Base-by-base conservation (phyloP, 2,797 vertebrate species). In the Allobates femoralis region DNA sequence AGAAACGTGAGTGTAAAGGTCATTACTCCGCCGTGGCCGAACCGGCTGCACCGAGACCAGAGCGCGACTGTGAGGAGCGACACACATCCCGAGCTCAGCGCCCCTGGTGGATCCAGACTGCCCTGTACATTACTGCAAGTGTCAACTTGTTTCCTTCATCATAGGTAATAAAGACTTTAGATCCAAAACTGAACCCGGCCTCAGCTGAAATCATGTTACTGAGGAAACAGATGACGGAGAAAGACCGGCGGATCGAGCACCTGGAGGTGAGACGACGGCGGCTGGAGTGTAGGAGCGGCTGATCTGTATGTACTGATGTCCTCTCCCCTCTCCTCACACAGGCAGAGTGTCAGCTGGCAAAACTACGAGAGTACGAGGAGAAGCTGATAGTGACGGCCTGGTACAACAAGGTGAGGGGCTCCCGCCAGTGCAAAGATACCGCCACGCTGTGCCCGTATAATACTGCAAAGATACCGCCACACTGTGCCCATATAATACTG, bases 371-470 rank as follows among this genome's bases (percentile, higher is more conserved):
- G 84, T 96, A 96, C 58, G 98, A 99, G 91, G 98, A 99, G 92
- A 98, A 99, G 90, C 93, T 99, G 86, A 97, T 99, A 84, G 98
- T 99, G 53, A 97, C 97, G 10, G 98, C 98, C 0, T 99, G 98
- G 98, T 98, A 99, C 90, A 99, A 99, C 92, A 98, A 98, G 96
- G 98, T 99, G 14, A 50, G 71, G 11, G 62, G 7, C 34, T 41
- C 5, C 37, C 10, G 8, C 16, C 28, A 15, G 14, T 18, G 51
- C 14, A 18, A 53, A 15, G 11, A 15, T 16, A 53, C 51, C 16
- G 51, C 16, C 51, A 12, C 2, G 15, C 50, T 51, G 50, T 2
- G 15, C 37, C 37, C 37, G 10, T 41, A 8, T 41, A 41, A 41
- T 41, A 41, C n/a, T n/a, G n/a, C n/a, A n/a, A n/a, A n/a, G 10